Conservation (phyloP, 1,140 invertebrate species). For the Philaenus spumarius region DNA sequence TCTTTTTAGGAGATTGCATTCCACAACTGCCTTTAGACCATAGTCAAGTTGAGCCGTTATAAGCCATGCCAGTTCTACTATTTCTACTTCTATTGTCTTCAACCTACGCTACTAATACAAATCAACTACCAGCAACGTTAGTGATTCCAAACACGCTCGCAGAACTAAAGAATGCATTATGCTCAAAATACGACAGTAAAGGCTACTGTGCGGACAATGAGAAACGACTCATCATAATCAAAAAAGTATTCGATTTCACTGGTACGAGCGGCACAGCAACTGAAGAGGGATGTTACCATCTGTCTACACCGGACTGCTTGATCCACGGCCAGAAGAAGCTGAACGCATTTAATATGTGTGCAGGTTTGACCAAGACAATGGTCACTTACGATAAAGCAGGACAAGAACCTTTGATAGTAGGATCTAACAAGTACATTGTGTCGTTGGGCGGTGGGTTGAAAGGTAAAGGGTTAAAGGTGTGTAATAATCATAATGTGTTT, state of each 20-base stretch:
- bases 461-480: slow-evolving; percentile 1
- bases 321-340: neutral
- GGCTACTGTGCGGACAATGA: neutral
- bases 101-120: no score
- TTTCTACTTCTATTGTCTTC: no score
- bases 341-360: neutral
- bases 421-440: neutral
- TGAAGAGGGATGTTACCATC: neutral
- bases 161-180: neutral
- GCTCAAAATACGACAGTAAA: neutral
- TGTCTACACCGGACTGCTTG: neutral
- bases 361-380: neutral
- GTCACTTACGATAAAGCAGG: slow-evolving; percentile 1
- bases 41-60: no score
- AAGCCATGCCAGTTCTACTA: no score
- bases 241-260: neutral
- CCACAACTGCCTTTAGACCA: no score
- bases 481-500: neutral
- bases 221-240: neutral
- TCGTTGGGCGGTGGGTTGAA: neutral
- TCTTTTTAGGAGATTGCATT: no score
- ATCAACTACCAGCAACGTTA: no score
- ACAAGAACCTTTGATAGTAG: neutral
- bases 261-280: neutral
- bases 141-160: neutral